A percentile compares a stretch with the other conserved stretches of the same genome.
phyloP scores from a whole-genome alignment of 2,797 vertebrate species.

The Trematomus bernacchii region DNA sequence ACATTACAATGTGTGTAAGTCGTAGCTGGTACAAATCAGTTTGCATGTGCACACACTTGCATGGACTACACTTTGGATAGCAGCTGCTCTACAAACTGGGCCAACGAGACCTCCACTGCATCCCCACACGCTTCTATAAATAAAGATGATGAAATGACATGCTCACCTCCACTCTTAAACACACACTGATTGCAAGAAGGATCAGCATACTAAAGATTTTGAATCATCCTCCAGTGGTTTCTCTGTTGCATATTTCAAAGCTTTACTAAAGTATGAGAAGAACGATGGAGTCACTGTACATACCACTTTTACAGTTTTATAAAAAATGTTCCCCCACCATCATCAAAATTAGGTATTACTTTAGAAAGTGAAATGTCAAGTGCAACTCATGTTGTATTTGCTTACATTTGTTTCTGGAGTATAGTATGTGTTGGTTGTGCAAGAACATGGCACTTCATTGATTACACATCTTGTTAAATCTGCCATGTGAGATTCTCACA shows the following conservation, averaged over 20 bases:
- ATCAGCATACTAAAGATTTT: constrained; percentile 52
- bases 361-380: neutral
- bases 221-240: constrained; percentile 60
- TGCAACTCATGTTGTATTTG: neutral
- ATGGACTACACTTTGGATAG: constrained; percentile 58
- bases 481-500: neutral
- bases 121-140: constrained; percentile 82
- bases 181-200: constrained; percentile 61
- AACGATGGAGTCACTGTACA: constrained; percentile 5
- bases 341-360: neutral
- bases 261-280: constrained; percentile 19
- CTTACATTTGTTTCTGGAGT: neutral
- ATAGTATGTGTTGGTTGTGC: neutral
- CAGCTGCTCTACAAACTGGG: constrained; percentile 83
- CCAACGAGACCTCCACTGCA: constrained; percentile 78
- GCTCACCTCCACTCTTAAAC: constrained; percentile 77
- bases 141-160: constrained; percentile 83
- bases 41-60: constrained; percentile 41
- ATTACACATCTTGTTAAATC: neutral
- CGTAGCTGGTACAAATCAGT: constrained; percentile 48
- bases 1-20: constrained; percentile 34
- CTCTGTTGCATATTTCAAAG: constrained; percentile 24
- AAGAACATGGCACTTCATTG: neutral
- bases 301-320: constrained; percentile 21
- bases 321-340: neutral